phyloP scores from a whole-genome alignment of 2,888 invertebrate genomes.

The Athalia circularis region DNA sequence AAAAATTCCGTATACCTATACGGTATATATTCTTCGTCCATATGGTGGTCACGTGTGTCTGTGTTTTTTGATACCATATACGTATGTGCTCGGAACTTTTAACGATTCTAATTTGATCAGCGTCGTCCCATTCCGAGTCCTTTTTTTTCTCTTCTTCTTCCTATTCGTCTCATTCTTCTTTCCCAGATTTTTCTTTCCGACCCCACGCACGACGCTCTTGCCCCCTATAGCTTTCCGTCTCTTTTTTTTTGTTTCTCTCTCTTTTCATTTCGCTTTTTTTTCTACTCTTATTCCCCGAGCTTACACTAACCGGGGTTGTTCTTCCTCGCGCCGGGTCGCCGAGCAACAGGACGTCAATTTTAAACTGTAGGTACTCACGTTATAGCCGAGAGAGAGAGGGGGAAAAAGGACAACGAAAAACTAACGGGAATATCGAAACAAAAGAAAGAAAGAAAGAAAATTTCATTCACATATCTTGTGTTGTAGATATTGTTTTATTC shows the following conservation, averaged over 20 bases:
- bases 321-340: not conserved
- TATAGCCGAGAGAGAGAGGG: no score
- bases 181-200: no score
- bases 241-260: not conserved
- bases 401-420: no score
- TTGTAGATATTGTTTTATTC: not conserved
- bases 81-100: not conserved
- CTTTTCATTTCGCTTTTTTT: conserved; percentile 3
- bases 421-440: not conserved
- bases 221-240: no score
- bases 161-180: no score
- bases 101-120: conserved; percentile 41
- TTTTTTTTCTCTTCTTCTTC: no score
- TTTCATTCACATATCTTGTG: no score
- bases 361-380: not conserved
- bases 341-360: conserved; percentile 41
- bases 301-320: not conserved
- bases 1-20: no score
- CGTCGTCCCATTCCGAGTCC: not conserved
- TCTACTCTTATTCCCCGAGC: no score
- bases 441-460: not conserved
- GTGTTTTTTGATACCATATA: not conserved
- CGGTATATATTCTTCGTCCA: conserved; percentile 2
- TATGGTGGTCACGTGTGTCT: not conserved
- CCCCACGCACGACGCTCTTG: no score